These are phyloP conservation scores for Apogon talboti DNA, from an alignment of 2,797 vertebrate genomes.

Conservation along the genomic window DNA sequence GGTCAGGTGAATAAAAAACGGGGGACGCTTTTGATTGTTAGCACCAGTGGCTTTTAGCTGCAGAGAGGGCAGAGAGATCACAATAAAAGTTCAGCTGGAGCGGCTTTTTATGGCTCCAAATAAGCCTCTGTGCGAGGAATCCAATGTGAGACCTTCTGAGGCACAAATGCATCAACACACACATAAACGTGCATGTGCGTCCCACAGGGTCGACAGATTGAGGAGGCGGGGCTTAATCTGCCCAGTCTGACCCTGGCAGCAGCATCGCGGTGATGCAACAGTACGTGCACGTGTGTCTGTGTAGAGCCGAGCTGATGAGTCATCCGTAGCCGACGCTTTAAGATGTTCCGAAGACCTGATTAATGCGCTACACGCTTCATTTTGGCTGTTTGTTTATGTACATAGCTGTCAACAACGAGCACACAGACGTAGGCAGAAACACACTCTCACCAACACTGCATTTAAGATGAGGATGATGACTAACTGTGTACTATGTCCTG, in stretches of 20 bases:
- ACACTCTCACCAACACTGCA: slow-evolving; percentile 28
- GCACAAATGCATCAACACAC: slow-evolving; percentile 7
- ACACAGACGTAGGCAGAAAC: background rate
- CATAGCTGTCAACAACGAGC: slow-evolving; percentile 14
- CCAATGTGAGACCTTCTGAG: slow-evolving; percentile 24
- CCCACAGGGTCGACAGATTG: slow-evolving; percentile 67
- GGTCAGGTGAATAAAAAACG: slow-evolving; percentile 21
- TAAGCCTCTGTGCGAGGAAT: slow-evolving; percentile 26
- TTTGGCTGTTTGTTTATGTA: slow-evolving; percentile 34
- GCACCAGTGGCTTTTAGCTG: slow-evolving; percentile 19
- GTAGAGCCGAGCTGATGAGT: slow-evolving; percentile 45
- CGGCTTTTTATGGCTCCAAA: slow-evolving; percentile 27
- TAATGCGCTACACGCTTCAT: slow-evolving; percentile 24
- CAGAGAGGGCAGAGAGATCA: slow-evolving; percentile 9
- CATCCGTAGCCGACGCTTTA: slow-evolving; percentile 20
- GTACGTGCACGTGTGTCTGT: slow-evolving; percentile 13
- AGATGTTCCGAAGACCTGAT: slow-evolving; percentile 34
- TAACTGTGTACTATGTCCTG: slow-evolving; percentile 57
- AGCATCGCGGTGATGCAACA: slow-evolving; percentile 65
- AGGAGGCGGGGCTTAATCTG: slow-evolving; percentile 63
- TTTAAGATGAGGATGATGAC: slow-evolving; percentile 65
- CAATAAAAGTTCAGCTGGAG: slow-evolving; percentile 28
- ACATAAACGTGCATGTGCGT: slow-evolving; percentile 19
- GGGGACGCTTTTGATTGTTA: slow-evolving; percentile 30
- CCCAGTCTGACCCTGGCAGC: slow-evolving; percentile 59